A percentile compares a stretch with the other conserved stretches of the same genome.
phyloP scores from a whole-genome alignment of 1,140 invertebrate genomes.

The Papilio polytes region DNA sequence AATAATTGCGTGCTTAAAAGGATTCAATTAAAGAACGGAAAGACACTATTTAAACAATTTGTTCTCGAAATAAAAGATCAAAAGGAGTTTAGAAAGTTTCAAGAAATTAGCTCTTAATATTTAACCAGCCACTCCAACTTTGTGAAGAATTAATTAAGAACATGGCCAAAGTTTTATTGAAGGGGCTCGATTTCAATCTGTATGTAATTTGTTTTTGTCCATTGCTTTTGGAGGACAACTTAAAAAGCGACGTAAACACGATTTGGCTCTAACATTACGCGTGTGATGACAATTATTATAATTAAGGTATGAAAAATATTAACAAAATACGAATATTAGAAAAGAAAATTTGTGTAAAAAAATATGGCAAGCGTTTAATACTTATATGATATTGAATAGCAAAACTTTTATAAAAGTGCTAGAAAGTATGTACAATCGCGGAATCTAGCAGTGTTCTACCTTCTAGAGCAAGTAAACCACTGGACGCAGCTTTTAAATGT shows the following conservation, averaged over 20 bases:
- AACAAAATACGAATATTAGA: no score
- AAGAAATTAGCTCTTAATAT: slow-evolving; percentile 16
- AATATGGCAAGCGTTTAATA: no score
- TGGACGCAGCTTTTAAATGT: no score
- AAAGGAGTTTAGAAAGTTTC: slow-evolving; percentile 15
- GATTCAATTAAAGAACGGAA: slow-evolving; percentile 19
- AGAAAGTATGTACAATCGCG: no score
- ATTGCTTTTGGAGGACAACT: not conserved
- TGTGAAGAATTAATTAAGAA: slow-evolving; percentile 16
- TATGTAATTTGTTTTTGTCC: not conserved
- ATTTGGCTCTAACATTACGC: no score
- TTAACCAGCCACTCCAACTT: slow-evolving; percentile 8
- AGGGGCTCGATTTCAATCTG: slow-evolving; percentile 5
- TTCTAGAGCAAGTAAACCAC: no score
- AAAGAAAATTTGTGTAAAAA: no score
- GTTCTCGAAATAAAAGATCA: slow-evolving; percentile 22
- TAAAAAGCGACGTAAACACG: not conserved
- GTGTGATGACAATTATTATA: no score
- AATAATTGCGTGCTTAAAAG: not conserved
- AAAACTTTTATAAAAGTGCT: no score
- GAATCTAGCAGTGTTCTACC: no score
- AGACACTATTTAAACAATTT: slow-evolving; percentile 18
- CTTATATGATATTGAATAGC: no score
- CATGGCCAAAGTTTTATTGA: slow-evolving; percentile 13
- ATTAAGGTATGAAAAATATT: no score